Percentiles rank a stretch among this genome's conserved stretches.
These are phyloP conservation scores for Slavum lentiscoides DNA, from an alignment of 2,888 invertebrate species.

Conservation along the genomic window DNA sequence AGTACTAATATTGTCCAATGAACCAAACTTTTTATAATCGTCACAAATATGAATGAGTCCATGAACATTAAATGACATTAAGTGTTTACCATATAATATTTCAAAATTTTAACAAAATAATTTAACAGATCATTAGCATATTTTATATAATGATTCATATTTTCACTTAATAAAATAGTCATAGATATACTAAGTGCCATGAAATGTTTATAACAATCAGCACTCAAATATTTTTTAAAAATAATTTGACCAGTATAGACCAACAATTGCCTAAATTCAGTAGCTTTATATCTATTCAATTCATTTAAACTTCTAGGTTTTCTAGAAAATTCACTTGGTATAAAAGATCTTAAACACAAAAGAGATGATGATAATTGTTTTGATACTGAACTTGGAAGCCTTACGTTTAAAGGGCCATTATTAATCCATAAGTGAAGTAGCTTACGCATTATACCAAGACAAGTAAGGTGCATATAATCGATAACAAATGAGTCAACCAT, in stretches of 20 bases:
- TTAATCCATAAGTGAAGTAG: slow-evolving; percentile 40
- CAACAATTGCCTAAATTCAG: not conserved
- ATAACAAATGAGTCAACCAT: slow-evolving; percentile 57
- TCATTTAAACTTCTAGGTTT: slow-evolving; percentile 24
- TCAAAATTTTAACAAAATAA: slow-evolving; percentile 1
- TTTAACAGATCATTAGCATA: slow-evolving; percentile 16
- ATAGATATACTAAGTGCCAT: slow-evolving; percentile 15
- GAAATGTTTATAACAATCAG: slow-evolving; percentile 17
- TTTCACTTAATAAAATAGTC: not conserved
- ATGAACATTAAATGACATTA: slow-evolving; percentile 7
- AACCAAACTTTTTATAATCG: not conserved
- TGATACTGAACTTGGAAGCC: slow-evolving; percentile 20
- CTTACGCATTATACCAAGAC: slow-evolving; percentile 57
- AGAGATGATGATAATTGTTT: slow-evolving; percentile 22
- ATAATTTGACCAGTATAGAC: slow-evolving; percentile 10
- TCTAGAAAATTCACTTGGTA: slow-evolving; percentile 36
- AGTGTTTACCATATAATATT: slow-evolving; percentile 7
- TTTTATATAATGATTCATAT: not conserved
- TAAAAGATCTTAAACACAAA: not conserved
- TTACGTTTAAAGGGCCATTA: slow-evolving; percentile 5
- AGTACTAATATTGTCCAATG: not conserved
- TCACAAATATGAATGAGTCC: not conserved
- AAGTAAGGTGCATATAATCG: slow-evolving; percentile 59
- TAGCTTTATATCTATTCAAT: slow-evolving; percentile 4
- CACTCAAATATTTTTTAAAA: slow-evolving; percentile 8